These are phyloP conservation scores for Cremastobaeus sp. DNA, from an alignment of 2,888 invertebrate genomes.

Conservation along the genomic window DNA sequence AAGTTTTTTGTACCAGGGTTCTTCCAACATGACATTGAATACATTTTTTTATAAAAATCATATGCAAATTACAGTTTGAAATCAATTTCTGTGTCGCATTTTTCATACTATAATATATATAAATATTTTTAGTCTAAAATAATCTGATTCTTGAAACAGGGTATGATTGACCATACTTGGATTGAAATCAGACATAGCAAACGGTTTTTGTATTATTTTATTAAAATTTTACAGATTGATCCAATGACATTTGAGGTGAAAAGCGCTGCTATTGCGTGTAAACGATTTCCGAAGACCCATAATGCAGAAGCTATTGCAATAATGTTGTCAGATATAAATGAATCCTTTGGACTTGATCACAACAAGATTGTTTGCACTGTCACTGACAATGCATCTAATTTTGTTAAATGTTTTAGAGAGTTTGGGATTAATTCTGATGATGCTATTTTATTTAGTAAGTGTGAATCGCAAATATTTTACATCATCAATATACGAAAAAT, in stretches of 20 bases:
- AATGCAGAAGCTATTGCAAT: background rate
- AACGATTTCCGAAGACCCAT: background rate
- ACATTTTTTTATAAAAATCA: too few relatives aligned
- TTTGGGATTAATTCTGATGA: background rate
- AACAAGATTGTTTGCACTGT: background rate
- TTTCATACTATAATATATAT: too few relatives aligned
- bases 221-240: background rate
- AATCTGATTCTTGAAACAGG: too few relatives aligned
- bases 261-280: background rate
- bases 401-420: background rate
- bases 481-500: too few relatives aligned
- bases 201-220: background rate
- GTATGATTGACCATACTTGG: too few relatives aligned
- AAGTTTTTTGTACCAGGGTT: too few relatives aligned
- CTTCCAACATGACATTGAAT: too few relatives aligned
- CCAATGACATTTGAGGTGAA: background rate
- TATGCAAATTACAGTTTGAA: too few relatives aligned
- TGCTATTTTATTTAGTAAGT: background rate
- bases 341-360: background rate
- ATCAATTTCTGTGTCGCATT: too few relatives aligned
- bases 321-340: background rate
- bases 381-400: background rate
- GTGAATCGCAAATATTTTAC: too few relatives aligned
- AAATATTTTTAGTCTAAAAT: too few relatives aligned
- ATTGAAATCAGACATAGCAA: too few relatives aligned